Conservation (phyloP, 2,888 invertebrate genomes). For the Loripinus fragilis region DNA sequence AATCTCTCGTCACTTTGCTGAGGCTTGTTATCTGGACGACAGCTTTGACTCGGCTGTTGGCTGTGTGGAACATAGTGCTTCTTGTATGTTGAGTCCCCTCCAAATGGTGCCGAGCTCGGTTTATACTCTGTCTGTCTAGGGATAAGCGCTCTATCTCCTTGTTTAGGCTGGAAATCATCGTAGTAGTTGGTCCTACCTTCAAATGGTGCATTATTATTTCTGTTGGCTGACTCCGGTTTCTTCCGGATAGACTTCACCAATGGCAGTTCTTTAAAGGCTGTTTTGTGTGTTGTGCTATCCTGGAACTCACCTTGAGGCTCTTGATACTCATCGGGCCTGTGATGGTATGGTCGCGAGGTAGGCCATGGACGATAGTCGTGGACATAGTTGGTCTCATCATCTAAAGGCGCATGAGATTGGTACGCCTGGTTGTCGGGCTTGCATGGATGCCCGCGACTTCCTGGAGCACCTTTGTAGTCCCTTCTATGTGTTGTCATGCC, state of each 20-base stretch:
- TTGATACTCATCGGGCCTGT: slow-evolving; percentile 75
- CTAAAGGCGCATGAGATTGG: slow-evolving; percentile 80
- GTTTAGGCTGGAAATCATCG: slow-evolving; percentile 77
- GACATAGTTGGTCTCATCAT: slow-evolving; percentile 81
- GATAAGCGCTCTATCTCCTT: slow-evolving; percentile 67
- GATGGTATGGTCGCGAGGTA: slow-evolving; percentile 72
- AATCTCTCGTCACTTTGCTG: slow-evolving; percentile 70
- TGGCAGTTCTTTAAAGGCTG: slow-evolving; percentile 75
- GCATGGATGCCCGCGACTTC: slow-evolving; percentile 71
- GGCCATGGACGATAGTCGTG: slow-evolving; percentile 78
- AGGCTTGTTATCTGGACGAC: slow-evolving; percentile 67
- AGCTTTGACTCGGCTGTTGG: slow-evolving; percentile 53
- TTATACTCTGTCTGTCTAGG: slow-evolving; percentile 75
- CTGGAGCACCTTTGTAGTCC: slow-evolving; percentile 75
- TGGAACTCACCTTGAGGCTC: slow-evolving; percentile 81
- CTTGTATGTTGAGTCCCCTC: slow-evolving; percentile 78
- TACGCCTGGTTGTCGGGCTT: slow-evolving; percentile 80
- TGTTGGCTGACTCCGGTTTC: slow-evolving; percentile 67
- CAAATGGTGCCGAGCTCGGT: slow-evolving; percentile 81
- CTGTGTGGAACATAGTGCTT: slow-evolving; percentile 73
- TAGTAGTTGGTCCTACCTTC: slow-evolving; percentile 79
- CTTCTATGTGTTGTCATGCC: slow-evolving; percentile 78
- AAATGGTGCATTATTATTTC: slow-evolving; percentile 68
- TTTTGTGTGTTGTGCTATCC: slow-evolving; percentile 78
- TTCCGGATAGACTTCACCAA: slow-evolving; percentile 67